Evolutionary conservation across 2,113 vertebrate species (phyloP).

Genomic region (Gymnorhina tibicen): DNA sequence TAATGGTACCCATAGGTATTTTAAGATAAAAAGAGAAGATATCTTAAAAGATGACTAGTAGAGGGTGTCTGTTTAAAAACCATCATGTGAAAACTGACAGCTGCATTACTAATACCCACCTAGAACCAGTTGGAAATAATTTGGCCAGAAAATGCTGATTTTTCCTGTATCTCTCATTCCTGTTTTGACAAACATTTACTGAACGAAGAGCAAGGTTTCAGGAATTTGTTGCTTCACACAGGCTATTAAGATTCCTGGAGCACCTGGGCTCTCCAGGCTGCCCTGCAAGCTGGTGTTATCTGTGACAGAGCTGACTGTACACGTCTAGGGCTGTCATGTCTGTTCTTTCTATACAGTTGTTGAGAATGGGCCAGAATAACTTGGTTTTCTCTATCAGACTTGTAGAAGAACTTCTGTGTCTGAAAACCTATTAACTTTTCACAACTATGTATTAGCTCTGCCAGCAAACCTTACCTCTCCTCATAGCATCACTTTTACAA

Average conservation of each 20-base stretch:
- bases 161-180: slow-evolving; percentile 4
- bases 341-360: not conserved
- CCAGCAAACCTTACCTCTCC: not conserved
- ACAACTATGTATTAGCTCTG: not conserved
- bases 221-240: slow-evolving; percentile 9
- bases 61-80: not conserved
- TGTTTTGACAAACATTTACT: slow-evolving; percentile 19
- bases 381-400: not conserved
- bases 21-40: not conserved
- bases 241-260: slow-evolving; percentile 44
- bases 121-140: not conserved
- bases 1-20: not conserved
- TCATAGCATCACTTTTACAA: not conserved
- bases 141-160: not conserved
- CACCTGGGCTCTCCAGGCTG: not conserved
- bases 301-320: not conserved
- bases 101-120: not conserved
- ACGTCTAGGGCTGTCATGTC: not conserved
- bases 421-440: not conserved
- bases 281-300: not conserved
- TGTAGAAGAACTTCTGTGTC: not conserved
- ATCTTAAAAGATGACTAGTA: not conserved
- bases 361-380: not conserved
- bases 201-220: not conserved
- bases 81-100: not conserved